Conservation (phyloP, 1,140 invertebrate genomes). For the Elysia chlorotica region DNA sequence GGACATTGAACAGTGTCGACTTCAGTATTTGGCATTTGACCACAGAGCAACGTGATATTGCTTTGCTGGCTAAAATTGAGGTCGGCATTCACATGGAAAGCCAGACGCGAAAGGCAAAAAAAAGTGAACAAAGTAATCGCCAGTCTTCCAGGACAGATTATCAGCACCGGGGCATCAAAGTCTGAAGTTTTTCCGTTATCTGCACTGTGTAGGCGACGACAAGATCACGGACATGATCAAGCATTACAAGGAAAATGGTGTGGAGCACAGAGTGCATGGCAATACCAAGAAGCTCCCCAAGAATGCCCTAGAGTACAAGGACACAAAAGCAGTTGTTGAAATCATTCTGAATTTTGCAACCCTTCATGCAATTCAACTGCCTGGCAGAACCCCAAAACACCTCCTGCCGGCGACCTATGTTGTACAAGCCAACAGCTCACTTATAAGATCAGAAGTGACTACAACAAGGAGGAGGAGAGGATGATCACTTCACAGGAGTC, state of each 20-base stretch:
- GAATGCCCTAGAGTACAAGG: background rate
- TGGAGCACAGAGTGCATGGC: background rate
- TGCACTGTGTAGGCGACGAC: background rate
- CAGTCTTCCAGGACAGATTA: background rate
- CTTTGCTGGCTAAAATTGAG: background rate
- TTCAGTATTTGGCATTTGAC: conserved; percentile 14
- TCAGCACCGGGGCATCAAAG: background rate
- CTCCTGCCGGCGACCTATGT: background rate
- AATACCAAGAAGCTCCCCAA: background rate
- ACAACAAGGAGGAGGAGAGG: background rate
- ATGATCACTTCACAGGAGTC: background rate
- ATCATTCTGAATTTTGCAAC: background rate
- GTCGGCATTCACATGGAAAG: background rate
- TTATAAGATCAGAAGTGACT: background rate
- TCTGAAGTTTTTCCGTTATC: background rate
- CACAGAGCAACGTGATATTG: background rate
- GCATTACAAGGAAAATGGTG: background rate
- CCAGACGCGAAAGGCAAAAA: background rate
- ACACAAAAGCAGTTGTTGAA: background rate
- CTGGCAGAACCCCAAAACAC: background rate
- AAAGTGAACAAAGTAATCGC: background rate
- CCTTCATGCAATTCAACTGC: background rate
- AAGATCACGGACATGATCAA: background rate
- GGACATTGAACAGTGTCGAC: background rate
- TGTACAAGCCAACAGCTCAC: background rate